Conservation (phyloP, 2,113 vertebrate genomes). For the Sus scrofa region T2T-Sscrofa CM000827.6:69831501-69832000, state of each 20-base stretch:
- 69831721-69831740: not conserved
- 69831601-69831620: not conserved
- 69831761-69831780: constrained; percentile 14
- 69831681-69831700: constrained; percentile 53
- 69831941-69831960: not conserved
- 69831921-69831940: not conserved
- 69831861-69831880: not conserved
- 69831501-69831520: constrained; percentile 39
- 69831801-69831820: constrained; percentile 2
- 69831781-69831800: not conserved
- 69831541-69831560: constrained; percentile 26
- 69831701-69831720: constrained; percentile 50
- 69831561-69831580: constrained; percentile 21
- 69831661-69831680: not conserved
- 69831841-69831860: not conserved
- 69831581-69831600: not conserved
- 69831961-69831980: constrained; percentile 34
- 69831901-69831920: not conserved
- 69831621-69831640: constrained; percentile 60
- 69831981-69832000: not conserved
- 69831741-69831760: not conserved
- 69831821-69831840: not conserved
- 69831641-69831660: constrained; percentile 44
- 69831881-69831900: not conserved
- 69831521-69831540: constrained; percentile 20